Percentiles rank a stretch among this genome's conserved stretches.
phyloP scores from a whole-genome alignment of 2,888 invertebrate species.

The Aricia artaxerxes region DNA sequence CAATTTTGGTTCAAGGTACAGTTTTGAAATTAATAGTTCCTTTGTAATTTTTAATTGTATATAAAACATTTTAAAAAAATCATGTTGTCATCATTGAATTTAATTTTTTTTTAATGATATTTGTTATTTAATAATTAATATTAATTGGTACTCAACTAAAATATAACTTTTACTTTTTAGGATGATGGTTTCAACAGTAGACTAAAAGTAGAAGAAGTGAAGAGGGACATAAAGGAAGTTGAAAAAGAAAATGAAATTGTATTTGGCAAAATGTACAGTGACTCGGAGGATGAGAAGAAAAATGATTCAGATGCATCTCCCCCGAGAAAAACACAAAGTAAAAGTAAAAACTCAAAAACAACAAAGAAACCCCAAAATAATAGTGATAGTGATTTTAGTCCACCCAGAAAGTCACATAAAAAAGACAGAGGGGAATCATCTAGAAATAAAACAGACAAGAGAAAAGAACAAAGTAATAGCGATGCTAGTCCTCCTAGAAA shows the following conservation, averaged over 20 bases:
- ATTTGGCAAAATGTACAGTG: conserved; percentile 76
- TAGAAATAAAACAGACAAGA: conserved; percentile 15
- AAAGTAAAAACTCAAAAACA: conserved; percentile 32
- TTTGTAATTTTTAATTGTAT: too few relatives aligned
- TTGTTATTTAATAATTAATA: too few relatives aligned
- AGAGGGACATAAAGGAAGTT: conserved; percentile 58
- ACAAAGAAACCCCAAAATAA: conserved; percentile 34
- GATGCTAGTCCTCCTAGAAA: conserved; percentile 66
- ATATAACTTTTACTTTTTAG: conserved; percentile 49
- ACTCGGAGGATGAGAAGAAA: conserved; percentile 68
- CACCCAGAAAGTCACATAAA: conserved; percentile 51
- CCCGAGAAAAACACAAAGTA: conserved; percentile 42
- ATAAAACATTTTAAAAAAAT: too few relatives aligned
- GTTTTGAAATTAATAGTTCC: too few relatives aligned
- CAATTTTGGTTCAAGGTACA: too few relatives aligned
- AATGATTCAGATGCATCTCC: conserved; percentile 55
- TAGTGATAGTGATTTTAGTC: conserved; percentile 66
- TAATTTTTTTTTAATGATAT: too few relatives aligned
- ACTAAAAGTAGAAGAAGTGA: conserved; percentile 70
- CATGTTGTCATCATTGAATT: too few relatives aligned
- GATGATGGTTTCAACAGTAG: conserved; percentile 76
- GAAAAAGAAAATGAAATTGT: conserved; percentile 71
- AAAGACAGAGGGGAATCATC: conserved; percentile 20
- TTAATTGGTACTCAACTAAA: too few relatives aligned
- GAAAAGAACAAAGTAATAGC: conserved; percentile 51